Base-by-base conservation (phyloP, 2,888 invertebrate species). In the Chironomus tentans region DNA sequence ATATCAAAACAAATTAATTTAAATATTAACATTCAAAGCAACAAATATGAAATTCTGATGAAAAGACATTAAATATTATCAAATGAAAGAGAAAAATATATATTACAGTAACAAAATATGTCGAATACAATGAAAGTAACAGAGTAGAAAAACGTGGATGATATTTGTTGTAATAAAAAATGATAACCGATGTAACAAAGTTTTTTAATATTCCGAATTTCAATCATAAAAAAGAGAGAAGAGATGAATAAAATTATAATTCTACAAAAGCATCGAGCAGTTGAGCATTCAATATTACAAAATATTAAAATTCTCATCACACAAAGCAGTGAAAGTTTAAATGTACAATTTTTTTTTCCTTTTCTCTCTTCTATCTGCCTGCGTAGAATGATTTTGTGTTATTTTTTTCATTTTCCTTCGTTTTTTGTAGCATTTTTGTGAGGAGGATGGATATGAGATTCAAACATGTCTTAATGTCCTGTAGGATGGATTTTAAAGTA, bases 181-280 rank as follows among this genome's bases (percentile, higher is more conserved):
- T 65, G 65, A 24, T 65, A 65, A 65, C 65, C 65, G 24, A 65
- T 65, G 24, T 65, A 65, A 13, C 12, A 65, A 65, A 65, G 22
- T 65, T 65, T 65, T 65, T 65, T 65, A 65, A 65, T 65, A 65
- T 65, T 65, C 65, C 22, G 65, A 65, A 18, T 65, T 65, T 65
- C 65, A 65, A 65, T 65, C 65, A 65, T 65, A 65, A 65, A 65
- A n/a, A 65, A 24, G 22, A 65, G n/a, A 24, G 65, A 21, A 21
- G 24, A 65, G 24, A 65, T 65, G 65, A 65, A 65, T 65, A 65
- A 65, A 65, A 65, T 65, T 65, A 65, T 24, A 65, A 65, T 65
- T 65, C 24, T 21, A 13, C 24, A 4, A 24, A 18, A 22, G 24
- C 65, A 65, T 65, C 13, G 21, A 24, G 56, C 56, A 56, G 21